Percentiles rank a stretch among this genome's conserved stretches.
phyloP scores from a whole-genome alignment of 2,113 vertebrate species.

The Nesogale talazaci region DNA sequence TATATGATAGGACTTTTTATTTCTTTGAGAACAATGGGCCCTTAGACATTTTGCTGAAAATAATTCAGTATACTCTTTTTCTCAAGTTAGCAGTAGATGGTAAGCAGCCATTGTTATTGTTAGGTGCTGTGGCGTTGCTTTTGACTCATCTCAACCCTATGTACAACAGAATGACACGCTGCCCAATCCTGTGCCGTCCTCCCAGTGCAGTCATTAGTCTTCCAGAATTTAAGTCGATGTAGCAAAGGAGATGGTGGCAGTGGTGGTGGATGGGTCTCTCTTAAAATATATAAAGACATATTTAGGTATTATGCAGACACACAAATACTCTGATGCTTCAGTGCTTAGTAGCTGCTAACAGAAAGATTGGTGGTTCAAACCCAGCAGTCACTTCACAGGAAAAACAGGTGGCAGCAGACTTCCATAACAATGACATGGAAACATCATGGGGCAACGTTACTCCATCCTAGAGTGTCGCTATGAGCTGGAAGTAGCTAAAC shows the following conservation, averaged over 20 bases:
- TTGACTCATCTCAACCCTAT: too few species aligned
- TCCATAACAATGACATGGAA: neutral
- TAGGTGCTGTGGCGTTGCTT: too few species aligned
- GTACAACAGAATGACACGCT: too few species aligned
- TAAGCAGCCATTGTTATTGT: neutral
- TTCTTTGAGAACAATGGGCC: neutral
- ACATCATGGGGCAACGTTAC: neutral
- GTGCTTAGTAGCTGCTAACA: too few species aligned
- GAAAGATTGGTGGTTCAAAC: too few species aligned
- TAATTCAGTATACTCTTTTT: neutral
- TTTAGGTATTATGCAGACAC: neutral
- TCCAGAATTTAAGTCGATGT: neutral
- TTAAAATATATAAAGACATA: constrained; percentile 16
- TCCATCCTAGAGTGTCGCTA: neutral
- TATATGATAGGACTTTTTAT: neutral
- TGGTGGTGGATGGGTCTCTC: neutral
- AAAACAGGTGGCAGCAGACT: too few species aligned
- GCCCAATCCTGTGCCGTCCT: too few species aligned
- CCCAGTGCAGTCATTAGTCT: neutral
- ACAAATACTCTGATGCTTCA: neutral
- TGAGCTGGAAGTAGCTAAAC: neutral
- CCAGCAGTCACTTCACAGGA: too few species aligned
- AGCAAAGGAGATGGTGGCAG: neutral
- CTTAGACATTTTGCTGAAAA: constrained; percentile 18
- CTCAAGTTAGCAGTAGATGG: neutral